Evolutionary conservation across 1,140 invertebrate species (phyloP), one percentile per base, ranked within the genome.

Genomic region (Scaptomyza graminum): DNA sequence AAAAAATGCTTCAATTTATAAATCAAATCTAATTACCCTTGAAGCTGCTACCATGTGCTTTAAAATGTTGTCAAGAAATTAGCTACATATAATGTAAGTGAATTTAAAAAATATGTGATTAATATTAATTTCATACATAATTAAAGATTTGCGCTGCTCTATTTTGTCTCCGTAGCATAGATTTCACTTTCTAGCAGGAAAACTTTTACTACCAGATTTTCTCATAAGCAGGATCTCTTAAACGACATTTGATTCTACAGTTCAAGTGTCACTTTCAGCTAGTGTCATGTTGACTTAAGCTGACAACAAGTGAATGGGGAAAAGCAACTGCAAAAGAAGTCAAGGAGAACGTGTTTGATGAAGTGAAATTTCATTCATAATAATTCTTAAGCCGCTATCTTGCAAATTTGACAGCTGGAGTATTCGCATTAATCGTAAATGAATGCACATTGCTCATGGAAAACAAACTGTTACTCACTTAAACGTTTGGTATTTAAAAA

Each of bases 291-390:
- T 22, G 41, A 46, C 37, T 5, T 67, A 60, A 51, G 25, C 37
- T 67, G 64, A 31, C 56, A 52, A 15, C 18, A 59, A 67, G 49
- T 67, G 41, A 69, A 68, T 37, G 66, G 28, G 28, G 52, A 63
- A 63, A 34, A 34, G 31, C 0, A 54, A 22, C 31, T 47, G 34
- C 18, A 43, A 54, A 25, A 25, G 37, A 39, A 11, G 3, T 28
- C 28, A 50, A 22, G 18, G 18, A 56, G 67, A 70, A 70, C 67
- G 67, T 70, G 67, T 71, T 34, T 37, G 15, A 34, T 47, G 44
- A 31, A 64, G 61, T 70, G 61, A 70, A 70, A 70, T 70, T 70
- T 70, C 67, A 70, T 70, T 70, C 67, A 70, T 70, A 65, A 70
- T 70, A 65, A 70, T 55, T 62, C 51, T 51, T 34, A 43, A 51